These are phyloP conservation scores for Drosophila histrio DNA, from an alignment of 2,888 invertebrate genomes.

Conservation along the genomic window DNA sequence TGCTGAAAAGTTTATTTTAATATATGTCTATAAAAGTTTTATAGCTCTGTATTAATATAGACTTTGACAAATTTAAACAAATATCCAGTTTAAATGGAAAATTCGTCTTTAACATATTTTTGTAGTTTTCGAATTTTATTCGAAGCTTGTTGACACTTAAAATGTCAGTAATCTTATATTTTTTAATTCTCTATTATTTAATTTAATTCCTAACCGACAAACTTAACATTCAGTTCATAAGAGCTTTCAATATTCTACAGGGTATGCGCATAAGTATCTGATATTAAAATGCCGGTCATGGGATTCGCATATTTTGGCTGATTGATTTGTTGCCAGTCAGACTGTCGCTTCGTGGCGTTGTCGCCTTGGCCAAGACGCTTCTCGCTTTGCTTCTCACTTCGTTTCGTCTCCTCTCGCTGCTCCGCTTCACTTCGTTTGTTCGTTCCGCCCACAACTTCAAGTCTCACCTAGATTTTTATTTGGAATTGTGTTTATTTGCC, in stretches of 20 bases:
- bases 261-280: constrained; percentile 12
- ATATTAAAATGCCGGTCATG: constrained; percentile 66
- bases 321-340: constrained; percentile 66
- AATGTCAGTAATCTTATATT: no score
- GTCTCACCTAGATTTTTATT: constrained; percentile 52
- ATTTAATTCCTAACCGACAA: neutral
- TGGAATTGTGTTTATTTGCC: constrained; percentile 31
- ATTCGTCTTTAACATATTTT: no score
- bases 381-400: neutral
- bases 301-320: constrained; percentile 47
- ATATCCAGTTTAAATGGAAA: no score
- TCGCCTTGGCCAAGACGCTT: constrained; percentile 31
- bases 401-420: neutral
- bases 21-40: no score
- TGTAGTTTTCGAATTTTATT: no score
- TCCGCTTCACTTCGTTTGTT: no score
- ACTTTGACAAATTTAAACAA: no score
- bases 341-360: constrained; percentile 26
- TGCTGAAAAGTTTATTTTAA: no score
- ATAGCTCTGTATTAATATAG: no score
- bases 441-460: constrained; percentile 23
- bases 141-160: no score
- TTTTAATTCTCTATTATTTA: neutral
- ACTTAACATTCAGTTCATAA: neutral
- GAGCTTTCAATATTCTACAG: neutral